Evolutionary conservation across 2,888 invertebrate genomes (phyloP).

Genomic region (Trichogramma dendrolimi): DNA sequence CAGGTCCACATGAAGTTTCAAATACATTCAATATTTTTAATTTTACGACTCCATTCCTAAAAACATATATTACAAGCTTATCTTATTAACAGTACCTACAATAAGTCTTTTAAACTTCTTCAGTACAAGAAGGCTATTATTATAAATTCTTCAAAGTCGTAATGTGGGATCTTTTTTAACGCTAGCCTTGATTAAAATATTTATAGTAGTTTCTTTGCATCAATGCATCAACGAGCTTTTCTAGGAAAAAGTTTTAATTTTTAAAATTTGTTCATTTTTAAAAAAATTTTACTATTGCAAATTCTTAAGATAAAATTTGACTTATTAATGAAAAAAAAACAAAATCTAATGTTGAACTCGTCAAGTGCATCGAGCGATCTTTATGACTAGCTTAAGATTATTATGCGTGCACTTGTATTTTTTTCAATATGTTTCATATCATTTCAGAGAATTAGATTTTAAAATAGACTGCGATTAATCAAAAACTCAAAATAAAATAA

Average conservation of each 20-base stretch:
- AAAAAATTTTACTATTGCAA: no score
- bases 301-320: constrained; percentile 5
- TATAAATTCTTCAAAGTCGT: no score
- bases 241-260: background rate
- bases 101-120: no score
- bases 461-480: constrained; percentile 10
- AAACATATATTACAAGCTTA: no score
- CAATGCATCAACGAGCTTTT: constrained; percentile 16
- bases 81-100: no score
- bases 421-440: background rate
- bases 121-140: no score
- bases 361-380: constrained; percentile 10
- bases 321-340: constrained; percentile 2
- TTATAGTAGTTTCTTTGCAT: constrained; percentile 2
- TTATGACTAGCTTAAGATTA: constrained; percentile 23
- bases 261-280: background rate
- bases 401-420: constrained; percentile 19
- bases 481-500: background rate
- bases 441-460: constrained; percentile 11
- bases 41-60: no score
- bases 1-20: no score
- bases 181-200: no score
- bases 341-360: constrained; percentile 5
- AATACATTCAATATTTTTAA: no score
- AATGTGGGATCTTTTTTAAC: no score